Percentiles rank a stretch among this genome's conserved stretches.
phyloP scores from a whole-genome alignment of 2,797 vertebrate species.

The Anguilla marmorata region DNA sequence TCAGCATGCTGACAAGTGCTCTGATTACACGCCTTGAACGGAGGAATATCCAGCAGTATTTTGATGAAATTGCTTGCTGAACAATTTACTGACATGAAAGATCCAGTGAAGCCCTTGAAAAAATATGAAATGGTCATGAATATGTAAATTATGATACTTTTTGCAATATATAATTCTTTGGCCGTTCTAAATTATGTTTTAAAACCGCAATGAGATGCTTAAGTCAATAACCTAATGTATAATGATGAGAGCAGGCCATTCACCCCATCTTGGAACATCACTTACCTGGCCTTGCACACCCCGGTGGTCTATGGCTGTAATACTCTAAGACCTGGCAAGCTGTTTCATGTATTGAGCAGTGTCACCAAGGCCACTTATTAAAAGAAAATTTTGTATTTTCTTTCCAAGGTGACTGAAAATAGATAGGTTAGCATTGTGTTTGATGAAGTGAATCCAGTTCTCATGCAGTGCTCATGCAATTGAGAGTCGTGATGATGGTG shows the following conservation, averaged over 20 bases:
- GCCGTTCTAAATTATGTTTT: background rate
- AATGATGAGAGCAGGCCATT: background rate
- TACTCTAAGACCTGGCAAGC: background rate
- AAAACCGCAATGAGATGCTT: background rate
- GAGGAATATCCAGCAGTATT: background rate
- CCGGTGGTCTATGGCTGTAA: background rate
- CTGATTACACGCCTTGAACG: background rate
- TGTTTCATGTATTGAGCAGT: background rate
- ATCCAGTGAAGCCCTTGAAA: background rate
- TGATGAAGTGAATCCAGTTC: background rate
- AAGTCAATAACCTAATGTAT: background rate
- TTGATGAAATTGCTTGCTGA: background rate
- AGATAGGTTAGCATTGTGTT: background rate
- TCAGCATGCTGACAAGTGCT: background rate
- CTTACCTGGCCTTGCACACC: background rate
- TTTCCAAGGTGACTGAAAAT: background rate
- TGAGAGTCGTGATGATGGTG: background rate
- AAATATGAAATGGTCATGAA: background rate
- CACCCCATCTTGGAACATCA: background rate
- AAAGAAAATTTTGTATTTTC: background rate
- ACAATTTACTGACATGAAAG: background rate
- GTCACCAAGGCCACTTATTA: background rate
- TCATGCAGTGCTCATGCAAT: background rate
- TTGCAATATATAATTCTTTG: background rate
- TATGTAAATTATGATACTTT: background rate